Conservation (phyloP, 92 coral and sea anemone species). For the Nematostella vectensis region DNA sequence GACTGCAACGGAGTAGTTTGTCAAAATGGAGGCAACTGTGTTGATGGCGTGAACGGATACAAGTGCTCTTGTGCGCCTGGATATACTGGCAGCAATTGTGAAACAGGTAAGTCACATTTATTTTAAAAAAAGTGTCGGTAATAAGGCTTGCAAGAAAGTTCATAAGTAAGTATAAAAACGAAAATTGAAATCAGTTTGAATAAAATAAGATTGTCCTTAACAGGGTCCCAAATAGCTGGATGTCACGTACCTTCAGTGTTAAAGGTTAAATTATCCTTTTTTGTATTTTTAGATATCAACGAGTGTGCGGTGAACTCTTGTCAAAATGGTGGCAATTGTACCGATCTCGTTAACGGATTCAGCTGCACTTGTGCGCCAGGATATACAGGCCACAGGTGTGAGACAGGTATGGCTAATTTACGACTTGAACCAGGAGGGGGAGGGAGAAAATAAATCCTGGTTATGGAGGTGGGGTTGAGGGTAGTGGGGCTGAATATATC, state of each 20-base stretch:
- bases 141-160: no score
- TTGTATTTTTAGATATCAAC: conserved; percentile 9
- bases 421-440: not conserved
- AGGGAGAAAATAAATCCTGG: no score
- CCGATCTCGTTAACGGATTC: conserved; percentile 6
- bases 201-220: no score
- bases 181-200: no score
- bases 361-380: conserved; percentile 11
- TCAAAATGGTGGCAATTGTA: not conserved
- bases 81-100: conserved; percentile 11
- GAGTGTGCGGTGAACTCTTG: conserved; percentile 16
- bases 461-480: no score
- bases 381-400: conserved; percentile 10
- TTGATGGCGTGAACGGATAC: not conserved
- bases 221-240: no score
- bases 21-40: conserved; percentile 6
- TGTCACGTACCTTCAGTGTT: no score
- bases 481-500: no score
- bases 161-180: no score
- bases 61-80: conserved; percentile 11
- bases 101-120: conserved; percentile 14
- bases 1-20: not conserved
- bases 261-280: no score
- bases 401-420: conserved; percentile 7
- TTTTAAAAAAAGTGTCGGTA: no score